These are phyloP conservation scores for Hirtodrosophila duncani DNA, from an alignment of 2,888 invertebrate genomes.

Conservation along the genomic window DNA sequence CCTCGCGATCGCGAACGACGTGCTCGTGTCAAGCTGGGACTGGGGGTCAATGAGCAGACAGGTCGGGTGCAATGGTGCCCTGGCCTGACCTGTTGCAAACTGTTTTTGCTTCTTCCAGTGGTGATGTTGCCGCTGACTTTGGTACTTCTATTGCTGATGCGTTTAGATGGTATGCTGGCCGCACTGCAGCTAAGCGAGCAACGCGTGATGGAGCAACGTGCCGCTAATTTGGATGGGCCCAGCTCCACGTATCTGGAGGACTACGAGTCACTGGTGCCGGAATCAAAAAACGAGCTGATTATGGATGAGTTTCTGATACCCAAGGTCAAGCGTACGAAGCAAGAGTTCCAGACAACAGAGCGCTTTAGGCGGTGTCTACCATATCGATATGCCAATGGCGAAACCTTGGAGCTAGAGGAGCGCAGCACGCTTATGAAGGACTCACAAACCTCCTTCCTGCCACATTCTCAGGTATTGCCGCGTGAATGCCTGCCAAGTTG, in stretches of 20 bases:
- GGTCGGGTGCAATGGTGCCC: slow-evolving; percentile 78
- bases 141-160: slow-evolving; percentile 72
- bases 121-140: slow-evolving; percentile 76
- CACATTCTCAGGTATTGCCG: slow-evolving; percentile 79
- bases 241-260: slow-evolving; percentile 47
- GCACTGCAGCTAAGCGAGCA: slow-evolving; percentile 67
- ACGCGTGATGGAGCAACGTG: slow-evolving; percentile 23
- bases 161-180: slow-evolving; percentile 75
- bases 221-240: slow-evolving; percentile 18
- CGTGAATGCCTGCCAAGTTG: slow-evolving; percentile 67
- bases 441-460: slow-evolving; percentile 82
- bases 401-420: slow-evolving; percentile 79
- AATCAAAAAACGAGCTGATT: slow-evolving; percentile 46
- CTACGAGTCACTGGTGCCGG: slow-evolving; percentile 52
- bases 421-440: slow-evolving; percentile 82
- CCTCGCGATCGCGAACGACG: not conserved
- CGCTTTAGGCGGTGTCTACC: slow-evolving; percentile 69
- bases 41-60: slow-evolving; percentile 76
- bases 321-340: slow-evolving; percentile 18
- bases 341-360: slow-evolving; percentile 42
- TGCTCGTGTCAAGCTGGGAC: slow-evolving; percentile 53
- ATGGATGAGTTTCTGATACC: slow-evolving; percentile 53
- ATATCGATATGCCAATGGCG: slow-evolving; percentile 68
- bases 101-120: slow-evolving; percentile 77
- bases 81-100: slow-evolving; percentile 76